Evolutionary conservation across 2,797 vertebrate genomes (phyloP).

Genomic region (Varecia variegata): DNA sequence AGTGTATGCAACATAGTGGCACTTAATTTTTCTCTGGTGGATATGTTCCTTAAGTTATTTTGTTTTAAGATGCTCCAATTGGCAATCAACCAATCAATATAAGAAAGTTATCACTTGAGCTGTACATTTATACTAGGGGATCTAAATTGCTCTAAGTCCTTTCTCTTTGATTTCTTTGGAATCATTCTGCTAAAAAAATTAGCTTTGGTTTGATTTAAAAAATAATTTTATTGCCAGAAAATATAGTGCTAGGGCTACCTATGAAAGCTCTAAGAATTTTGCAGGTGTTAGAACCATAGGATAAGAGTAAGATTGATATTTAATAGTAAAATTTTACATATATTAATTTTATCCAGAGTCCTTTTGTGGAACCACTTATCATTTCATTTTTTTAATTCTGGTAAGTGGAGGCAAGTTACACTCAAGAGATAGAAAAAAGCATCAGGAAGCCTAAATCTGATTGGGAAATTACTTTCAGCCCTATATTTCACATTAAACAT

Average conservation of each 20-base stretch:
- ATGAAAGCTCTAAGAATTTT: background rate
- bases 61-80: background rate
- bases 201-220: background rate
- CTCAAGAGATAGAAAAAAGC: conserved; percentile 18
- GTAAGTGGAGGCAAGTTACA: background rate
- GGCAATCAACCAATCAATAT: background rate
- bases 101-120: background rate
- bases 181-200: conserved; percentile 22
- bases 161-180: background rate
- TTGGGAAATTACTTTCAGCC: conserved; percentile 14
- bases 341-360: conserved; percentile 30
- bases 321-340: background rate
- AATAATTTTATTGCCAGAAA: background rate
- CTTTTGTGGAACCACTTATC: conserved; percentile 2
- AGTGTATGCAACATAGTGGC: background rate
- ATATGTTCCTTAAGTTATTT: background rate
- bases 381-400: conserved; percentile 44
- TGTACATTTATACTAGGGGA: background rate
- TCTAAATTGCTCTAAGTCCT: background rate
- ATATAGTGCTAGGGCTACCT: background rate
- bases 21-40: background rate
- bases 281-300: background rate
- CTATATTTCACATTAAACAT: conserved; percentile 43
- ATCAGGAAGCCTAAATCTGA: conserved; percentile 17
- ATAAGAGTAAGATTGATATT: conserved; percentile 7